Percentiles rank a stretch among this genome's conserved stretches.
Evolutionary conservation across 2,113 vertebrate species (phyloP).

Genomic region (Chionodraco myersi): DNA sequence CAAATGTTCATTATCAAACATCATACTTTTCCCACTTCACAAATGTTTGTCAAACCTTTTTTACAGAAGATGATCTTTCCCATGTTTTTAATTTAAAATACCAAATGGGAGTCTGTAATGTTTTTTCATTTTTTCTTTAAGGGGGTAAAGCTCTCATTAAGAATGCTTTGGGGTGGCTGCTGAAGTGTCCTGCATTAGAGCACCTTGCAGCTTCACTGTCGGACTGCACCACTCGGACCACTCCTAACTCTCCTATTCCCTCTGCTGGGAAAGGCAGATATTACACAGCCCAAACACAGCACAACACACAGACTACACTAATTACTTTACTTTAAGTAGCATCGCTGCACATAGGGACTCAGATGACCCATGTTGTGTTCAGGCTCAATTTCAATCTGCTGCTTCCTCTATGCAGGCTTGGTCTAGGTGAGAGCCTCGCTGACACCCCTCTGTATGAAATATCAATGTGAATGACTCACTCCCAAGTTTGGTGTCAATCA

Average conservation of each 20-base stretch:
- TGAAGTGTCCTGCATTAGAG: constrained; percentile 63
- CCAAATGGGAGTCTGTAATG: constrained; percentile 1
- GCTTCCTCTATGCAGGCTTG: constrained; percentile 41
- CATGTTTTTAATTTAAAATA: background rate
- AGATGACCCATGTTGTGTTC: background rate
- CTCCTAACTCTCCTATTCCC: constrained; percentile 85
- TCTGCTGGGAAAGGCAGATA: constrained; percentile 88
- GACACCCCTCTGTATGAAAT: constrained; percentile 78
- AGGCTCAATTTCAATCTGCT: constrained; percentile 47
- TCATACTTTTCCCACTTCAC: background rate
- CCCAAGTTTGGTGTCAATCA: constrained; percentile 83
- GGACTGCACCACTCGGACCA: constrained; percentile 72
- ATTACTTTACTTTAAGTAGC: constrained; percentile 35
- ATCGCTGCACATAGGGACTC: background rate
- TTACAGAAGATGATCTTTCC: background rate
- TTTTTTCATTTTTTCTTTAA: constrained; percentile 27
- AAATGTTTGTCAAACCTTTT: background rate
- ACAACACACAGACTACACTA: constrained; percentile 8
- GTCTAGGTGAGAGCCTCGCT: constrained; percentile 64
- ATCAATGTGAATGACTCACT: constrained; percentile 85
- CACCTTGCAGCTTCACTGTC: constrained; percentile 61
- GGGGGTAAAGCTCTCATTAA: constrained; percentile 40
- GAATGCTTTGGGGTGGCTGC: constrained; percentile 45
- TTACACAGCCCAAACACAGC: constrained; percentile 64
- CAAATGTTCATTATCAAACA: constrained; percentile 21